Evolutionary conservation across 2,888 invertebrate species (phyloP).

Genomic region (Rutpela maculata): DNA sequence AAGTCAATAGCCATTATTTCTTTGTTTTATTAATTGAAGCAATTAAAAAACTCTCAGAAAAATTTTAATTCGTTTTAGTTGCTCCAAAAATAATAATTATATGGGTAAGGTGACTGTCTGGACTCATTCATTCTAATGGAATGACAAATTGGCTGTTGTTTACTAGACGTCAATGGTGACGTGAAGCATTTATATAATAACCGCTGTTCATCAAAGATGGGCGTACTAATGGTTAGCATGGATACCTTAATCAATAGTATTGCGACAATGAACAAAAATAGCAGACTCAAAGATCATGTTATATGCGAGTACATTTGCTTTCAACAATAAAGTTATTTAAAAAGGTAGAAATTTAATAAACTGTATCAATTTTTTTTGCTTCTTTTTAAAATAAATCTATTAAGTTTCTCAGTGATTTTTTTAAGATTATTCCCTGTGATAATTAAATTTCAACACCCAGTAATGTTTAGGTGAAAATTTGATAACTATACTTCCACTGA

Average conservation of each 20-base stretch:
- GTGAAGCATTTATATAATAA: background rate
- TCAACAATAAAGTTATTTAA: background rate
- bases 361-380: too few species aligned
- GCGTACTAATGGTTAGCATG: background rate
- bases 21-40: constrained; percentile 8
- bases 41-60: constrained; percentile 22
- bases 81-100: constrained; percentile 8
- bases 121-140: background rate
- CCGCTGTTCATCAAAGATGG: constrained; percentile 15
- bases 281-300: background rate
- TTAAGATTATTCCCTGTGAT: too few species aligned
- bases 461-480: too few species aligned
- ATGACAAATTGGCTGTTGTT: constrained; percentile 19
- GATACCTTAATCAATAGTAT: constrained; percentile 7
- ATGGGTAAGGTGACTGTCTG: background rate
- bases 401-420: too few species aligned
- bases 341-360: too few species aligned
- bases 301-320: background rate
- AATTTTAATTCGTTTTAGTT: background rate
- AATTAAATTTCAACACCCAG: too few species aligned
- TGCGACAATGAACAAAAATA: background rate
- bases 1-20: background rate
- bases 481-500: too few species aligned
- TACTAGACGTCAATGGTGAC: constrained; percentile 3
- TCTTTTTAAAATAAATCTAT: too few species aligned